These are phyloP conservation scores for Alouatta caraya DNA, from an alignment of 2,797 vertebrate species.

Conservation along the genomic window DNA sequence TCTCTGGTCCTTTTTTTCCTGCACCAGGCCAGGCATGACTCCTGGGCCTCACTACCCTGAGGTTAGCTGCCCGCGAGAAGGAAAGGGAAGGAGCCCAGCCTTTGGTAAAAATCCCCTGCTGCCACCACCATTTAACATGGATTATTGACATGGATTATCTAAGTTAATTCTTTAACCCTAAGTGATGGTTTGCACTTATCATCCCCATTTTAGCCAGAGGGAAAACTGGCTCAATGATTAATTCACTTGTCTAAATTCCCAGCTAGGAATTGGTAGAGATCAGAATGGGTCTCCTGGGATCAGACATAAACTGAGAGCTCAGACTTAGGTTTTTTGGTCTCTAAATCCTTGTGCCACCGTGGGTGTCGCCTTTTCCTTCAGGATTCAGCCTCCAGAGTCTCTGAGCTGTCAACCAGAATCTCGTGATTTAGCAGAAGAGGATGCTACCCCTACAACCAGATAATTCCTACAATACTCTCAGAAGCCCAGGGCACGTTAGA, in stretches of 20 bases:
- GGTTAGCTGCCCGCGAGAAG: neutral
- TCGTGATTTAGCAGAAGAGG: neutral
- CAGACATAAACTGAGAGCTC: neutral
- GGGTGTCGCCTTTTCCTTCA: neutral
- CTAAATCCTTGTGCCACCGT: neutral
- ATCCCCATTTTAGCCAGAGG: neutral
- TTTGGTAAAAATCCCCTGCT: neutral
- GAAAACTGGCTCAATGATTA: neutral
- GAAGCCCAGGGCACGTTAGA: neutral
- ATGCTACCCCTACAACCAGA: neutral
- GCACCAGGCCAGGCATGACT: neutral
- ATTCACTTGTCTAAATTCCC: neutral
- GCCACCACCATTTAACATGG: neutral
- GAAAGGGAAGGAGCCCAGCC: neutral
- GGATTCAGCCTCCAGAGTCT: neutral
- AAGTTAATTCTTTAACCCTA: neutral
- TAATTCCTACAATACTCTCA: neutral
- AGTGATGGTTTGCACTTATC: neutral
- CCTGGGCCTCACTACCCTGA: neutral
- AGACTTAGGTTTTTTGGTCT: neutral
- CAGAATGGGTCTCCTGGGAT: neutral
- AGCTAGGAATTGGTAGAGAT: neutral
- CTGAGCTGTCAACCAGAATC: neutral
- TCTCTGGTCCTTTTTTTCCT: neutral
- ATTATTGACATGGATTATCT: neutral